Conservation (phyloP, 64 coral and sea anemone species). For the Stichodactyla helianthus region DNA sequence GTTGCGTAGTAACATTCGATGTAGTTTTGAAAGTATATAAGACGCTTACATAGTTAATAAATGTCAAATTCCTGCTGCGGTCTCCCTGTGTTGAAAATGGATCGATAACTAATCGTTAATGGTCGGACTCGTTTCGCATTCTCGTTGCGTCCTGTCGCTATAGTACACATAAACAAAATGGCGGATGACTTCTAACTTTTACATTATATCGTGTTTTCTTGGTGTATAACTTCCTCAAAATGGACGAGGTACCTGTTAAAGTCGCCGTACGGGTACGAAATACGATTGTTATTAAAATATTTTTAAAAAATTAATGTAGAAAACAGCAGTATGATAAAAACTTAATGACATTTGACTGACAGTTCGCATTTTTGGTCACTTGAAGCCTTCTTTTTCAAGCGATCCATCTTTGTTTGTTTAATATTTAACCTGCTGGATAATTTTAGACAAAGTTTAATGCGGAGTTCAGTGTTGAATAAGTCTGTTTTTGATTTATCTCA, state of each 20-base stretch:
- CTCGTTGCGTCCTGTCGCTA: background rate
- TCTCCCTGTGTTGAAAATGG: background rate
- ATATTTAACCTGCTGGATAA: no score
- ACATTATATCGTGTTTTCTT: background rate
- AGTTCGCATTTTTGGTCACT: no score
- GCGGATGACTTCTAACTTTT: background rate
- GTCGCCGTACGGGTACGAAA: slow-evolving; percentile 84
- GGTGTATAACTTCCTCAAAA: slow-evolving; percentile 15
- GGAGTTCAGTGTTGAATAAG: no score
- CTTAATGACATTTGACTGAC: no score
- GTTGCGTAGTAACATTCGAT: no score
- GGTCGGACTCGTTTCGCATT: background rate
- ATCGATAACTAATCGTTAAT: background rate
- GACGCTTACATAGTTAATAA: no score
- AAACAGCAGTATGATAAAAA: no score
- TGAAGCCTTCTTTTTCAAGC: no score
- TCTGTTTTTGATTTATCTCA: no score
- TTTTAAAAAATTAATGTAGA: background rate
- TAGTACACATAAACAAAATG: background rate
- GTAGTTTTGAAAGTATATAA: no score
- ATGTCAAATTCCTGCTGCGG: background rate
- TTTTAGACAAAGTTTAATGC: no score
- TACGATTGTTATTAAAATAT: background rate
- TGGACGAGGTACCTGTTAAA: slow-evolving; percentile 86
- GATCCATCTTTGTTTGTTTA: no score